phyloP scores from a whole-genome alignment of 35 echinoderm and acorn worm species.

The Acanthaster planci region DNA sequence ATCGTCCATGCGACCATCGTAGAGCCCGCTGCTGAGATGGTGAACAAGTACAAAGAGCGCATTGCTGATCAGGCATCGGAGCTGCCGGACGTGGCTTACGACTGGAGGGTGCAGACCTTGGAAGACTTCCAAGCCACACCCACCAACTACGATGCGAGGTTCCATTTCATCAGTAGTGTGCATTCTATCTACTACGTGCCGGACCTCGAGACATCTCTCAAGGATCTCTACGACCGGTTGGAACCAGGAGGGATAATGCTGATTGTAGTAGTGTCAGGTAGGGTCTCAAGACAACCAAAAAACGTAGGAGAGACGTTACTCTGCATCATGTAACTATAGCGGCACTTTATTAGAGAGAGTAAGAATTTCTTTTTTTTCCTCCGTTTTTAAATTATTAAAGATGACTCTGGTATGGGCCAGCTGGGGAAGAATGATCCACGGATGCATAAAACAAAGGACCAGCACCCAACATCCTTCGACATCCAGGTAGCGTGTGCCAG shows the following conservation, averaged over 20 bases:
- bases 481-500: neutral
- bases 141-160: neutral
- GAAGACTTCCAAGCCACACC: neutral
- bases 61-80: neutral
- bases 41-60: conserved; percentile 23
- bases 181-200: conserved; percentile 42
- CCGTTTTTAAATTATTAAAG: neutral
- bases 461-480: neutral
- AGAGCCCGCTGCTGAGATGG: conserved; percentile 15
- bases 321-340: too few species aligned
- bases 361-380: too few species aligned
- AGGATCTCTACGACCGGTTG: conserved; percentile 3
- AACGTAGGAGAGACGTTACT: too few species aligned
- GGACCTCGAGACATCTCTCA: neutral
- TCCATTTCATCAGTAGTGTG: conserved; percentile 39
- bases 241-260: conserved; percentile 30
- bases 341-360: too few species aligned
- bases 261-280: conserved; percentile 31
- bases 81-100: neutral
- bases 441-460: neutral
- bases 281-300: neutral
- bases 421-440: neutral
- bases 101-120: conserved; percentile 24
- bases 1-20: neutral
- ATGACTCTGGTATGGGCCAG: neutral